Conservation (phyloP, 1,140 invertebrate species). For the Diorhabda sublineata region DNA sequence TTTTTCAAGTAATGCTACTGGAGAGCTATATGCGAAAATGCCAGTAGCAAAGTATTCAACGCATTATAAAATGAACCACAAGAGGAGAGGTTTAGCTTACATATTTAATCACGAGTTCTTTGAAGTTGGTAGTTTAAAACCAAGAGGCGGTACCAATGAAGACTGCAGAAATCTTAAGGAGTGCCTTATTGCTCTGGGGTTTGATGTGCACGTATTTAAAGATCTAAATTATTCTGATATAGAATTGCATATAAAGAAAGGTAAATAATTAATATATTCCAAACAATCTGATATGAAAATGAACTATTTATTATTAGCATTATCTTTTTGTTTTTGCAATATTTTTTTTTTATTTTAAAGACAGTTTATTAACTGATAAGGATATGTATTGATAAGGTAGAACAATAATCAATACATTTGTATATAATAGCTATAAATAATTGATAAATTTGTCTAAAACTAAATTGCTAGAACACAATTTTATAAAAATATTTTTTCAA, state of each 20-base stretch:
- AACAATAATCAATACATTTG: too few species aligned
- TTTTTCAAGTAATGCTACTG: conserved; percentile 18
- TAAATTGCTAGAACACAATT: too few species aligned
- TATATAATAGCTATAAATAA: too few species aligned
- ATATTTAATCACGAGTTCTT: conserved; percentile 90
- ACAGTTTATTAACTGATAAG: neutral
- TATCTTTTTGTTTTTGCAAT: neutral
- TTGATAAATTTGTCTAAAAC: too few species aligned
- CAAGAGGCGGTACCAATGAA: conserved; percentile 48
- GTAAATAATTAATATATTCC: conserved; percentile 18
- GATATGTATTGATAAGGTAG: neutral
- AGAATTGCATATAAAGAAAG: conserved; percentile 48
- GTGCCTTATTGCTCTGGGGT: conserved; percentile 51
- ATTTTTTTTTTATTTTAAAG: neutral
- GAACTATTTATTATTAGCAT: too few species aligned
- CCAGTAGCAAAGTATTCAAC: conserved; percentile 63
- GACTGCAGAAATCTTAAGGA: conserved; percentile 48
- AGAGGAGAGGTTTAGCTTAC: conserved; percentile 72
- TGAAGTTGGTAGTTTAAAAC: conserved; percentile 48
- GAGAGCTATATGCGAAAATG: conserved; percentile 51
- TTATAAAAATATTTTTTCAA: too few species aligned
- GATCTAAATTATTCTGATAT: conserved; percentile 55
- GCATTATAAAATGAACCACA: conserved; percentile 85
- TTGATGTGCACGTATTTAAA: conserved; percentile 56
- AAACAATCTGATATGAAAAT: too few species aligned